A percentile compares a stretch with the other conserved stretches of the same genome.
phyloP scores from a whole-genome alignment of 2,797 vertebrate genomes.

The Okamejei kenojei region DNA sequence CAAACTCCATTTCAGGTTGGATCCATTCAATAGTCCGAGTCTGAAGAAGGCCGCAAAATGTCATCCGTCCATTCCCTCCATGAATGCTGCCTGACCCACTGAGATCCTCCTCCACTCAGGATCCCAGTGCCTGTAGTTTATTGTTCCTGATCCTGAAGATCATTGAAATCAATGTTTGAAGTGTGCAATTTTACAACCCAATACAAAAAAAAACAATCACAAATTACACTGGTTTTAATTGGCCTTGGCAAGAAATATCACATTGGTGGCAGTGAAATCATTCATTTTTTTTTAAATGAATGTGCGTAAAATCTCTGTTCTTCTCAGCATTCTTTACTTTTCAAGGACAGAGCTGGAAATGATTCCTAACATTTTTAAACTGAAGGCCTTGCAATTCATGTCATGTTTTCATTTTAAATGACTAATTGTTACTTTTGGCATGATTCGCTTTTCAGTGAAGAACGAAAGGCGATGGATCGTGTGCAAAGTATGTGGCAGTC shows the following conservation, averaged over 20 bases:
- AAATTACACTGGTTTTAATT: background rate
- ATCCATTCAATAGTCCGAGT: too few species aligned
- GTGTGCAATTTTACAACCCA: background rate
- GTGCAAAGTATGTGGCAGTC: background rate
- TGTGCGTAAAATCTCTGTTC: background rate
- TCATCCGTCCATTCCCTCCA: too few species aligned
- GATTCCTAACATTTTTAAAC: background rate
- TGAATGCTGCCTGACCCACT: too few species aligned
- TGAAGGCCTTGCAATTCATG: background rate
- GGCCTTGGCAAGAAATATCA: background rate
- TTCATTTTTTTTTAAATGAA: background rate
- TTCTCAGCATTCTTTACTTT: background rate
- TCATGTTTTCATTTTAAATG: constrained; percentile 6
- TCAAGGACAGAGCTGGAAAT: background rate
- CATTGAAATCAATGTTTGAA: background rate
- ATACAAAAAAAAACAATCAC: background rate
- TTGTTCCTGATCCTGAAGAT: background rate
- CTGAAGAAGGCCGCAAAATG: too few species aligned
- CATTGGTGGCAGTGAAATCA: background rate
- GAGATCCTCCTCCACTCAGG: too few species aligned
- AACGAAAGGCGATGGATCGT: background rate
- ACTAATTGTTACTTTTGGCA: constrained; percentile 7
- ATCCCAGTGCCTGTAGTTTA: too few species aligned
- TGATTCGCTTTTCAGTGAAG: constrained; percentile 9
- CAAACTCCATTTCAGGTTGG: too few species aligned